Percentiles rank a stretch among this genome's conserved stretches.
phyloP scores from a whole-genome alignment of 2,888 invertebrate species.

The Ornithoptera alexandrae region DNA sequence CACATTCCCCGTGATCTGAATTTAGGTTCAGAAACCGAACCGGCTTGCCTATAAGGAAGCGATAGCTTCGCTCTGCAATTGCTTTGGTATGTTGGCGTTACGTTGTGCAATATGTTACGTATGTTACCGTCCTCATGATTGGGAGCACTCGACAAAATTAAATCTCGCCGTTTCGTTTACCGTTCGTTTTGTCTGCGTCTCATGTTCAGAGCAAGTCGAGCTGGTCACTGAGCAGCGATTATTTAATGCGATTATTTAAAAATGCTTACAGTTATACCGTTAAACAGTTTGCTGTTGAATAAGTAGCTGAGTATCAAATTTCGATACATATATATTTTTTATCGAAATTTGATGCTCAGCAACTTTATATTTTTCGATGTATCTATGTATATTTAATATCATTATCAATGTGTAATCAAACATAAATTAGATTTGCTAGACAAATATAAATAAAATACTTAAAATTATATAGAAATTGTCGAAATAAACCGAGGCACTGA shows the following conservation, averaged over 20 bases:
- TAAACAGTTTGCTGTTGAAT: no score
- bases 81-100: neutral
- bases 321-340: no score
- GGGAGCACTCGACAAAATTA: slow-evolving; percentile 17
- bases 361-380: no score
- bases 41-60: slow-evolving; percentile 18
- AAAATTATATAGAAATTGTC: no score
- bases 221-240: neutral
- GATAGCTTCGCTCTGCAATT: slow-evolving; percentile 6
- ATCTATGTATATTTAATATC: no score
- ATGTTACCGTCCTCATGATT: slow-evolving; percentile 10
- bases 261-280: neutral
- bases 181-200: slow-evolving; percentile 14
- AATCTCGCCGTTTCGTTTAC: slow-evolving; percentile 16
- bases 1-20: slow-evolving; percentile 4
- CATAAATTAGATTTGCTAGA: no score
- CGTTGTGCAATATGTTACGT: slow-evolving; percentile 25
- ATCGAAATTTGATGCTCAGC: no score
- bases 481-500: no score
- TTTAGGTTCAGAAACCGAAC: slow-evolving; percentile 22
- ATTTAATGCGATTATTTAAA: neutral
- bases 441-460: no score
- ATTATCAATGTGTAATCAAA: no score
- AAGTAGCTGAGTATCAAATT: no score
- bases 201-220: neutral